Conservation (phyloP, 2,113 vertebrate genomes). For the Herpetotheres cachinnans region DNA sequence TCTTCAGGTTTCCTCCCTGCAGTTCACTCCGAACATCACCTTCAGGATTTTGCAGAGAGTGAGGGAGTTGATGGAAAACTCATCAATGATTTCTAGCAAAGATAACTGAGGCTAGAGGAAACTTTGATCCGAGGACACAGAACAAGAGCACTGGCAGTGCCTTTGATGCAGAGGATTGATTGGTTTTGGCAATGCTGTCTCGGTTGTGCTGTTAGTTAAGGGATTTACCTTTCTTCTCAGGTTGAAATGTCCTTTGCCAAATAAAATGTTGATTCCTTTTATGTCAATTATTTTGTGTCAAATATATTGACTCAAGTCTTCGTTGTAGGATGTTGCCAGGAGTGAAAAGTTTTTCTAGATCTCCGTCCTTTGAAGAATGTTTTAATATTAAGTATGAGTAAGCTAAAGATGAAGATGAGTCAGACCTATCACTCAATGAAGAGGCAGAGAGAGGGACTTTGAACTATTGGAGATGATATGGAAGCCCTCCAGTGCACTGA, state of each 20-base stretch:
- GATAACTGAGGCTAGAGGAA: background rate
- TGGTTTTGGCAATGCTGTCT: background rate
- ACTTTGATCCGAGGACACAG: background rate
- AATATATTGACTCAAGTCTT: background rate
- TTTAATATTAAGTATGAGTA: background rate
- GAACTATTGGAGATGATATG: background rate
- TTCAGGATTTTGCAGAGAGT: background rate
- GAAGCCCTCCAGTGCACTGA: background rate
- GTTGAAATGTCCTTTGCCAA: background rate
- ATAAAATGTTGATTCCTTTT: background rate
- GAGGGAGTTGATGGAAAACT: background rate
- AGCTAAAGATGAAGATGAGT: conserved; percentile 22
- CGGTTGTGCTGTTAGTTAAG: background rate
- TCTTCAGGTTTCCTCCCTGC: background rate
- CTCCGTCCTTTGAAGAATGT: background rate
- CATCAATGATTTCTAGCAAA: background rate
- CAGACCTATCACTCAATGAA: background rate
- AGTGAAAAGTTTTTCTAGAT: background rate
- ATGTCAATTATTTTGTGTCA: background rate
- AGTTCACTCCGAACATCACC: background rate
- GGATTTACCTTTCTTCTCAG: conserved; percentile 19
- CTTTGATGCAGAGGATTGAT: background rate
- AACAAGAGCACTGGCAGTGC: background rate
- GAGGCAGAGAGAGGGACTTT: background rate
- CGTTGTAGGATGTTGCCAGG: background rate